These are phyloP conservation scores for Peucedramus taeniatus DNA, from an alignment of 2,113 vertebrate genomes.

Conservation along the genomic window DNA sequence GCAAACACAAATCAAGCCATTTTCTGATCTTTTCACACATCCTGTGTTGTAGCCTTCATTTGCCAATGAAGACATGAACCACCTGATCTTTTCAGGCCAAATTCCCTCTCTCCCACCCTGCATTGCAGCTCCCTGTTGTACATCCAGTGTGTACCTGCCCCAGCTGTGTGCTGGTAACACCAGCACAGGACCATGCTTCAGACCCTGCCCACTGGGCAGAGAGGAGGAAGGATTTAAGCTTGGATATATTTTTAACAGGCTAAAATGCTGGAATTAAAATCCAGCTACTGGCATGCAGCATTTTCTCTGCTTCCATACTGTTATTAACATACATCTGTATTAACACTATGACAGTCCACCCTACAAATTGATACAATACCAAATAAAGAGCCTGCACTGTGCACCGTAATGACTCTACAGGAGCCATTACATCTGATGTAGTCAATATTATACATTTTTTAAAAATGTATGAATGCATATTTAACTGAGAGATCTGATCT, in stretches of 20 bases:
- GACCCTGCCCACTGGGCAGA: neutral
- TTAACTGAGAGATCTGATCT: slow-evolving; percentile 73
- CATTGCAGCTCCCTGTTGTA: neutral
- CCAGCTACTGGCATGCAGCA: neutral
- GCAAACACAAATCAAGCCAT: neutral
- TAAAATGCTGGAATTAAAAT: slow-evolving; percentile 45
- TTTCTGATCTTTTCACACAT: slow-evolving; percentile 25
- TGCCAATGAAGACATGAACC: slow-evolving; percentile 30
- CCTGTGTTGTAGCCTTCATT: neutral
- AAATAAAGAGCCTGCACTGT: slow-evolving; percentile 63
- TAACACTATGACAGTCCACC: slow-evolving; percentile 59
- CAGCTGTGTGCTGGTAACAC: neutral
- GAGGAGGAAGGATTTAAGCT: neutral
- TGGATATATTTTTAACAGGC: neutral
- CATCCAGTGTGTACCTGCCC: fast-evolving
- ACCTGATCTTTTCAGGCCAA: slow-evolving; percentile 45
- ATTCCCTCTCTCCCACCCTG: neutral
- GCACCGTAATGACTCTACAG: slow-evolving; percentile 57
- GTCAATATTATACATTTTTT: slow-evolving; percentile 68
- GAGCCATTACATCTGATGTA: slow-evolving; percentile 62
- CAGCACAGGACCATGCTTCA: fast-evolving
- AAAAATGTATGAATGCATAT: slow-evolving; percentile 66
- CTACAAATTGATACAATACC: slow-evolving; percentile 69
- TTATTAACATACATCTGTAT: slow-evolving; percentile 54
- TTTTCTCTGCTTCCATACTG: slow-evolving; percentile 13